Percentiles rank a stretch among this genome's conserved stretches.
Evolutionary conservation across 2,888 invertebrate genomes (phyloP).

Genomic region (Synergus itoensis): DNA sequence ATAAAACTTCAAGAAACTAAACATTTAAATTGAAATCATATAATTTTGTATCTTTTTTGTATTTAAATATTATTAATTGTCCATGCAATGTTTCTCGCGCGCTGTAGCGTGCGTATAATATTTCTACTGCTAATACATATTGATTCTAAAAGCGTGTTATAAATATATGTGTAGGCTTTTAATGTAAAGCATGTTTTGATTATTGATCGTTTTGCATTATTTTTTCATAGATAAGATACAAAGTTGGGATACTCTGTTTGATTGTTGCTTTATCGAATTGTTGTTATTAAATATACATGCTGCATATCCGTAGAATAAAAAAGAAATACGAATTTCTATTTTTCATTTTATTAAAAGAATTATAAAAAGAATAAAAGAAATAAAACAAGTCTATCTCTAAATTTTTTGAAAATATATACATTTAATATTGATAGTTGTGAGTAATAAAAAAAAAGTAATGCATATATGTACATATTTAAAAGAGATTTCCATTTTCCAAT

Average conservation of each 20-base stretch:
- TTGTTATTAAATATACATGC: no score
- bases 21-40: not conserved
- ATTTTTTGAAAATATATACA: not conserved
- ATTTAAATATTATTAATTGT: no score
- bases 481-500: not conserved
- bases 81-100: no score
- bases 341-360: no score
- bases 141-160: not conserved
- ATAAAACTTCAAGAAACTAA: not conserved
- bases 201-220: not conserved
- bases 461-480: not conserved
- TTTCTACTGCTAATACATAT: not conserved
- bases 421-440: not conserved
- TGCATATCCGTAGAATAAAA: no score
- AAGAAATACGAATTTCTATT: no score
- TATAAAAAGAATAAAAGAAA: no score
- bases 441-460: not conserved
- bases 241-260: not conserved
- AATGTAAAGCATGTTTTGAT: not conserved
- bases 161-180: not conserved
- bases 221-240: not conserved
- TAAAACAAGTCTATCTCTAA: not conserved
- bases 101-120: not conserved
- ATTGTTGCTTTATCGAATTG: no score
- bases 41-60: no score